These are phyloP conservation scores for Agelas oroides DNA, from an alignment of 37 sponge, comb jelly and placozoan species.

Conservation along the genomic window DNA sequence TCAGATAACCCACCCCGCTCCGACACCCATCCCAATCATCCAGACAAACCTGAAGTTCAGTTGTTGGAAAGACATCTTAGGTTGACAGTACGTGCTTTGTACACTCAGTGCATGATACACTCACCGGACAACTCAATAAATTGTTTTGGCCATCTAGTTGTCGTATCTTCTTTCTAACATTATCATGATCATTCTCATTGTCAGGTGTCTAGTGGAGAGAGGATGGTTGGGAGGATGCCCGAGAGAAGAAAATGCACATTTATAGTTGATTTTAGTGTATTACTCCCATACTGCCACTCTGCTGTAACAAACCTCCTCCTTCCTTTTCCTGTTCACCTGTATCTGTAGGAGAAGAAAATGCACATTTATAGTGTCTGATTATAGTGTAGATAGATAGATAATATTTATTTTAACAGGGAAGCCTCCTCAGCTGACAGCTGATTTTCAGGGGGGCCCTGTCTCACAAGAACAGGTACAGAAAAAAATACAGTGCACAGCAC, in stretches of 20 bases:
- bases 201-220: constrained; percentile 3
- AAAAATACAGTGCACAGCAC: too few species aligned
- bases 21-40: neutral
- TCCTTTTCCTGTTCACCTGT: too few species aligned
- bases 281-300: constrained; percentile 12
- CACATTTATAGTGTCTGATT: too few species aligned
- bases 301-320: neutral
- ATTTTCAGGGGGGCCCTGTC: too few species aligned
- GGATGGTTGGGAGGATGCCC: too few species aligned
- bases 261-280: neutral
- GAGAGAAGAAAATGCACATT: too few species aligned
- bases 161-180: neutral
- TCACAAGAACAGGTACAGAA: too few species aligned
- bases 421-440: too few species aligned
- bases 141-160: neutral
- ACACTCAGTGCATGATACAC: constrained; percentile 6
- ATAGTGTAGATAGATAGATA: too few species aligned
- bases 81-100: constrained; percentile 1
- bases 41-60: neutral
- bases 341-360: too few species aligned
- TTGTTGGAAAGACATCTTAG: neutral
- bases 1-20: neutral
- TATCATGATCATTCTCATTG: neutral
- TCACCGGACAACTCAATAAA: neutral
- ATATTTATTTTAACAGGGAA: too few species aligned